Percentiles rank a stretch among this genome's conserved stretches.
Evolutionary conservation across 1,140 invertebrate genomes (phyloP).

Genomic region (Orchesella cincta): DNA sequence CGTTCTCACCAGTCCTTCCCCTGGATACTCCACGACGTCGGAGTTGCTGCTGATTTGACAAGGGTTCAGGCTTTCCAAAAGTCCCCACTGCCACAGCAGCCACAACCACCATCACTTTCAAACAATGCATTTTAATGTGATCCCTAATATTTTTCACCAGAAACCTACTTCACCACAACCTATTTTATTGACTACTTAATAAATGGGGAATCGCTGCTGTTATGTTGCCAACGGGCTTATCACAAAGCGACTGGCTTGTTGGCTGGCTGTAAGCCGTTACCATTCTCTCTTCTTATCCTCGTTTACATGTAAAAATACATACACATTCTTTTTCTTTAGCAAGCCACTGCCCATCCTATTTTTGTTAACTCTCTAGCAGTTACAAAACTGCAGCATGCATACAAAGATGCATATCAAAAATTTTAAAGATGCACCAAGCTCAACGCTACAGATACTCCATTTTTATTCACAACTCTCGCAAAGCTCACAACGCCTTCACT

Average conservation of each 20-base stretch:
- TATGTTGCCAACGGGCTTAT: conserved; percentile 3
- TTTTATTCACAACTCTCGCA: no score
- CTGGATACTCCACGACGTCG: not conserved
- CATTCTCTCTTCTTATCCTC: no score
- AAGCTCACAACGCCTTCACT: no score
- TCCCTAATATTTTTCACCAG: not conserved
- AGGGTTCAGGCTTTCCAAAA: not conserved
- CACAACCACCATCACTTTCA: not conserved
- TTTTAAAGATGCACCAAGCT: no score
- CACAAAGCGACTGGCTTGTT: not conserved
- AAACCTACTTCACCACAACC: not conserved
- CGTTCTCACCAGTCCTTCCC: not conserved
- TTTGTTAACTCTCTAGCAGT: no score
- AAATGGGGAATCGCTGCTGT: not conserved
- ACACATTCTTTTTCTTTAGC: no score
- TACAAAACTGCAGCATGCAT: no score
- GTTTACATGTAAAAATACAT: no score
- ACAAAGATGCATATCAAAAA: no score
- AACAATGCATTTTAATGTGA: not conserved
- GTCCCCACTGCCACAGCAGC: not conserved
- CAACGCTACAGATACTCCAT: no score
- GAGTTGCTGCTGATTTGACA: not conserved
- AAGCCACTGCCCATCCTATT: not conserved
- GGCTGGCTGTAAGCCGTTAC: no score
- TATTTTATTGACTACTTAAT: not conserved